phyloP scores from a whole-genome alignment of 1,140 invertebrate species.

The Ceratitis capitata region DNA sequence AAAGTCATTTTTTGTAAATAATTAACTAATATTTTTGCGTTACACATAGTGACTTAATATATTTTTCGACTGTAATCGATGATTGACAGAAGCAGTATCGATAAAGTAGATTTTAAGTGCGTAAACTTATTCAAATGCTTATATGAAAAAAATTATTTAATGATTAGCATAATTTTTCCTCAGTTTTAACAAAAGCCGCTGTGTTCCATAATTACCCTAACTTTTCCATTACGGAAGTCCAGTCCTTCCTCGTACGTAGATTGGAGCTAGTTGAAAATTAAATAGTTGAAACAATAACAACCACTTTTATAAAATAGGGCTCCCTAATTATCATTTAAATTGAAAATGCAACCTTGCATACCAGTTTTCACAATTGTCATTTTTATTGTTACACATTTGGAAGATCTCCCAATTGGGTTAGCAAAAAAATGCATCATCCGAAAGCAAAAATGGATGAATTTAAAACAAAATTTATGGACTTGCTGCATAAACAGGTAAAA shows the following conservation, averaged over 20 bases:
- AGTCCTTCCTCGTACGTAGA: too few relatives aligned
- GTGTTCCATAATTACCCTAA: neutral
- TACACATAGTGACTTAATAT: neutral
- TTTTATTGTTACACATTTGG: conserved; percentile 9
- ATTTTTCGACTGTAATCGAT: neutral
- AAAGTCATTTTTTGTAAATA: neutral
- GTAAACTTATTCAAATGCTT: too few relatives aligned
- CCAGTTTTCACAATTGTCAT: neutral
- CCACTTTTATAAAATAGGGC: too few relatives aligned
- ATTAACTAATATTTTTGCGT: neutral
- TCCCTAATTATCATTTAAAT: too few relatives aligned
- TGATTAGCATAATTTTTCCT: too few relatives aligned
- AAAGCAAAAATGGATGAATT: conserved; percentile 68
- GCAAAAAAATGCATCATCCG: conserved; percentile 41
- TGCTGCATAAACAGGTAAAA: conserved; percentile 70
- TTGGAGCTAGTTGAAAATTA: too few relatives aligned
- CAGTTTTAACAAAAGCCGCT: neutral
- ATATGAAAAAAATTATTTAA: too few relatives aligned
- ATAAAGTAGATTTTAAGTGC: neutral
- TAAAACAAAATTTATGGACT: conserved; percentile 67
- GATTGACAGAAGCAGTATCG: too few relatives aligned
- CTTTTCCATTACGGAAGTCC: neutral
- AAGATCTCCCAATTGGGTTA: neutral
- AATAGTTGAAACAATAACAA: too few relatives aligned
- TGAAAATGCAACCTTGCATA: neutral